Base-by-base conservation (phyloP, 53 echinoderm and acorn worm genomes). In the Henricia sp. region DNA sequence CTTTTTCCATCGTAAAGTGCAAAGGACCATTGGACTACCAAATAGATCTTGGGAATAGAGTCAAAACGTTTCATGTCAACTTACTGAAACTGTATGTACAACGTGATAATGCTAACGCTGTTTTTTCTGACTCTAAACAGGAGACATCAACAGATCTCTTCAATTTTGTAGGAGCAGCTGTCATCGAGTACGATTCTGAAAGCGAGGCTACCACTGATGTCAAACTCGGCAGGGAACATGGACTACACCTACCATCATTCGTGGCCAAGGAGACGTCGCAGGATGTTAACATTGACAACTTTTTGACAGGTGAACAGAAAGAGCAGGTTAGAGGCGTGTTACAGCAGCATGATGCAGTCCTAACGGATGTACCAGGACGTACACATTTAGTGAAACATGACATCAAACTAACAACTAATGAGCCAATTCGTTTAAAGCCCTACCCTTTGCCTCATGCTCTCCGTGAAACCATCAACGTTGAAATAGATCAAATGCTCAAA, bases 361-460 rank as follows among this genome's bases (percentile, higher is more conserved):
- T 72, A 19, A 85, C 85, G 1, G 85, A 85, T 59, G 3, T 85
- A 37, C 85, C 85, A 77, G 74, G 73, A 10, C 10, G 21, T 14
- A 71, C 70, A 6, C 35, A 28, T 48, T 57, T 83, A 28, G 16
- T 30, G 17, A 51, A 28, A 11, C 67, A 84, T 44, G 19, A 57
- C 21, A 42, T 85, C 10, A 34, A 72, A 39, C 53, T 84, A 12
- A 52, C 33, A 10, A 16, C 69, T 35, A 2, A 50, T 25, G 54
- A 84, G 21, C 38, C 70, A 24, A 38, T 70, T 38, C 54, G 70
- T 17, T 10, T 30, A 24, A 69, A 50, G 35, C 84, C 73, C 9
- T 74, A 85, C 40, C 72, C 85, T 16, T 30, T 85, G 1, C 85
- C 85, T 3, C 26, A 33, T 8, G 27, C 55, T 19, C 33, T 40